Evolutionary conservation across 1,140 invertebrate species (phyloP).

Genomic region (Oncopodura yosiiana): DNA sequence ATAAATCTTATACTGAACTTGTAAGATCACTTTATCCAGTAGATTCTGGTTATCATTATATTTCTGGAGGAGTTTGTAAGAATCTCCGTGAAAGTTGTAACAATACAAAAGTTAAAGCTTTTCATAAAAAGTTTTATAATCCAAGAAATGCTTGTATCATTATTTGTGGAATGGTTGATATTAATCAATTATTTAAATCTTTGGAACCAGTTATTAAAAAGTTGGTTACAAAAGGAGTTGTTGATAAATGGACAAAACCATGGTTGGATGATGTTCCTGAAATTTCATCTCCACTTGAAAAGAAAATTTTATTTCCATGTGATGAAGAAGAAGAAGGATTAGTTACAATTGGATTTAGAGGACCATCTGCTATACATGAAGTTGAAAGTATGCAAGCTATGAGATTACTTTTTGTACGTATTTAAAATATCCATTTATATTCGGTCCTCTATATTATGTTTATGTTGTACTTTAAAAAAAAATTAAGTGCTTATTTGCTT

Average conservation of each 20-base stretch:
- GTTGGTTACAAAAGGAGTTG: conserved; percentile 55
- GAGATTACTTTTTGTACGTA: not conserved
- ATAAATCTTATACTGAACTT: conserved; percentile 50
- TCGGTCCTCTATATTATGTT: conserved; percentile 6
- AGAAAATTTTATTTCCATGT: conserved; percentile 57
- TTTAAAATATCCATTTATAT: not conserved
- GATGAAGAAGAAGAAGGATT: conserved; percentile 64
- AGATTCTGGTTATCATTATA: conserved; percentile 69
- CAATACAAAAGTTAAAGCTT: conserved; percentile 66
- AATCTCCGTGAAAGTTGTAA: conserved; percentile 70
- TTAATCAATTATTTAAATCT: conserved; percentile 62
- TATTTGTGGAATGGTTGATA: conserved; percentile 67
- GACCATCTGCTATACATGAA: conserved; percentile 55
- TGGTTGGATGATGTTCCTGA: conserved; percentile 59
- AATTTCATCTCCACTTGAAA: conserved; percentile 45
- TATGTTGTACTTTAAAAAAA: conserved; percentile 39
- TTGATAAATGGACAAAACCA: conserved; percentile 41
- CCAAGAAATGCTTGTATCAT: conserved; percentile 81
- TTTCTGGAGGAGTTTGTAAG: conserved; percentile 71
- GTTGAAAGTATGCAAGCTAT: conserved; percentile 43
- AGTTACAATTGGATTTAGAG: conserved; percentile 68
- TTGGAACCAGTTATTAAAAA: conserved; percentile 65
- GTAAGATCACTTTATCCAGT: conserved; percentile 62
- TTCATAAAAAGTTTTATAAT: conserved; percentile 76
- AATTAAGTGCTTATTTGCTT: conserved; percentile 52